phyloP scores from a whole-genome alignment of 2,113 vertebrate species.

The Nothocercus nigrocapillus region DNA sequence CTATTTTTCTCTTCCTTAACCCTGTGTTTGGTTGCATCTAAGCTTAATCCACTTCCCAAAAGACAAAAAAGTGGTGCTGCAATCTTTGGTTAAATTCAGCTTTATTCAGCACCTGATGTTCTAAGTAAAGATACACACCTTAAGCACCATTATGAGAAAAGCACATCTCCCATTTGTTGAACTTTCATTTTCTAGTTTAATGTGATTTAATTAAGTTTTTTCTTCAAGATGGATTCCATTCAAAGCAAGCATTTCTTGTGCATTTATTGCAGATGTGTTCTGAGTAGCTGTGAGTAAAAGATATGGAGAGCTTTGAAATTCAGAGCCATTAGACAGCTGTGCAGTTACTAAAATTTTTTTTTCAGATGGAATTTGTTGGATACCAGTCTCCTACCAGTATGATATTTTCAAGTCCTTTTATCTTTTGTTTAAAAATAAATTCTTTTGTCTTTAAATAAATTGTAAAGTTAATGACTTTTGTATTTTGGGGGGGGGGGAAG shows the following conservation, averaged over 20 bases:
- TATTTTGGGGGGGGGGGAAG: not conserved
- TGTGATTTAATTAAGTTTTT: not conserved
- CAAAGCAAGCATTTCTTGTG: not conserved
- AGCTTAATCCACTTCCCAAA: not conserved
- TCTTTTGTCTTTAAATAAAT: not conserved
- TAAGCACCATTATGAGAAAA: not conserved
- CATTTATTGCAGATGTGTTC: not conserved
- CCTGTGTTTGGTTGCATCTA: not conserved
- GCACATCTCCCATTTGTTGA: not conserved
- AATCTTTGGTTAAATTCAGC: not conserved
- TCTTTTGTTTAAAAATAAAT: not conserved
- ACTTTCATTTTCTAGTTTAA: not conserved
- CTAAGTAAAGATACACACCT: not conserved
- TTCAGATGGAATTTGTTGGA: not conserved
- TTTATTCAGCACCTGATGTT: not conserved
- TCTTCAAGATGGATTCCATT: not conserved
- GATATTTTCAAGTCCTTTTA: not conserved
- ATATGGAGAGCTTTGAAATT: not conserved
- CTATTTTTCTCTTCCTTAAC: not conserved
- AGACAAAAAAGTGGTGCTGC: not conserved
- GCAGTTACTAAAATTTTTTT: not conserved
- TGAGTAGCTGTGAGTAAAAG: not conserved
- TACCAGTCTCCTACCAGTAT: accelerated
- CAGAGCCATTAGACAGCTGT: not conserved
- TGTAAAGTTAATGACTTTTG: not conserved